A percentile compares a stretch with the other conserved stretches of the same genome.
Conservation (phyloP, 2,888 invertebrate genomes). For the Melolontha melolontha region DNA sequence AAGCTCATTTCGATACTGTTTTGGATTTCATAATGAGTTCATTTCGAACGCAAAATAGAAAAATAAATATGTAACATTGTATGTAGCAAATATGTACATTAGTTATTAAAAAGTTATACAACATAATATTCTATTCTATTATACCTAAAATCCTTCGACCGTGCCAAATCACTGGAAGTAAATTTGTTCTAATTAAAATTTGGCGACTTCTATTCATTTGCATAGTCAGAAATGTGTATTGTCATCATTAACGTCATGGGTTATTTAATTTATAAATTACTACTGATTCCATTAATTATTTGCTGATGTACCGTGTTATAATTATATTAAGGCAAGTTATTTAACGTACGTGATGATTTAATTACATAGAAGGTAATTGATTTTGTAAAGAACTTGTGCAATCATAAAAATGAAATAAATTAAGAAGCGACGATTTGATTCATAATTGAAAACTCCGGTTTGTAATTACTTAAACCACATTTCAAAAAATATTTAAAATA, state of each 20-base stretch:
- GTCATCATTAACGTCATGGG: constrained; percentile 26
- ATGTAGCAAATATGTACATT: no score
- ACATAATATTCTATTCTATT: not conserved
- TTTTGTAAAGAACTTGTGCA: constrained; percentile 35
- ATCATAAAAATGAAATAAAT: no score
- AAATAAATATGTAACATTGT: no score
- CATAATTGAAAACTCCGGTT: no score
- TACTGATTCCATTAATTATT: constrained; percentile 29
- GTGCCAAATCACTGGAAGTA: constrained; percentile 21
- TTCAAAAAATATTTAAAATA: no score
- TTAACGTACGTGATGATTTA: constrained; percentile 31
- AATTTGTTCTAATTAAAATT: constrained; percentile 31
- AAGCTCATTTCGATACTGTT: no score
- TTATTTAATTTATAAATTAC: constrained; percentile 39
- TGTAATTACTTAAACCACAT: no score
- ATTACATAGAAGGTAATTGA: constrained; percentile 13
- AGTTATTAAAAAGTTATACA: no score
- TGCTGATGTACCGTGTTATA: constrained; percentile 25
- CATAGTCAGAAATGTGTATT: constrained; percentile 7
- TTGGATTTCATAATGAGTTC: no score
- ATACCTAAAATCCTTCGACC: constrained; percentile 10
- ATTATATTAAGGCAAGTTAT: constrained; percentile 21
- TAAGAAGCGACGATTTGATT: no score
- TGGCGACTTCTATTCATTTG: constrained; percentile 25
- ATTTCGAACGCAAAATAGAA: no score